Percentiles rank a stretch among this genome's conserved stretches.
These are phyloP conservation scores for Notarius lentiginosus DNA, from an alignment of 2,113 vertebrate genomes.

Conservation along the genomic window DNA sequence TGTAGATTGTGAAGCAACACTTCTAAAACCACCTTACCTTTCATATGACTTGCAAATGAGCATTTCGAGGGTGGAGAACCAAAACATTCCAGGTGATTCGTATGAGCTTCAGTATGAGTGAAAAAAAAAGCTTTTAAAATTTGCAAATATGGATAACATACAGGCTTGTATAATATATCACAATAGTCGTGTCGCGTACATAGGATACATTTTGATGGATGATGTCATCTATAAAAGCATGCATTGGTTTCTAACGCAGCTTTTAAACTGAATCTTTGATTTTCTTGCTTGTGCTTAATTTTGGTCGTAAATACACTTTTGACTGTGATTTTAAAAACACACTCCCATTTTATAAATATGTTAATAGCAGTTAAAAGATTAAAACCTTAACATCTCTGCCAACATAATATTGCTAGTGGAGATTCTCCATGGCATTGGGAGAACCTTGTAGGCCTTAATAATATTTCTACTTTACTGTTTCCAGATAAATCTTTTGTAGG, in stretches of 20 bases:
- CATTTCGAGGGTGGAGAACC: conserved; percentile 6
- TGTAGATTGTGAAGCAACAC: not conserved
- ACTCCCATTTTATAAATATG: not conserved
- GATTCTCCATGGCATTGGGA: not conserved
- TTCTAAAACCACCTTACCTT: conserved; percentile 38
- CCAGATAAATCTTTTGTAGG: not conserved
- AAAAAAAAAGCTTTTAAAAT: not conserved
- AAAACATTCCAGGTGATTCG: conserved; percentile 7
- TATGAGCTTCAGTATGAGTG: not conserved
- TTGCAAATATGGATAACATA: not conserved
- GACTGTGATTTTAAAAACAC: not conserved
- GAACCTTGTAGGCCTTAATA: not conserved
- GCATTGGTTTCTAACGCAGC: not conserved
- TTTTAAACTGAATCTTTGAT: not conserved
- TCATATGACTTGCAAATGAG: conserved; percentile 80
- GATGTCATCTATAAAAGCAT: not conserved
- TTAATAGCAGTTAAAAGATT: not conserved
- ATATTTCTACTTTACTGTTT: not conserved
- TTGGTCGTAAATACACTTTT: not conserved
- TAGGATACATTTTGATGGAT: not conserved
- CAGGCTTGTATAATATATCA: not conserved
- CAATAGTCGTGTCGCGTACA: not conserved
- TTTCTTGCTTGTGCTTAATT: not conserved
- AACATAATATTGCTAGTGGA: not conserved
- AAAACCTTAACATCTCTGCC: not conserved